Base-by-base conservation (phyloP, 2,113 vertebrate species). In the Phainopepla nitens region DNA sequence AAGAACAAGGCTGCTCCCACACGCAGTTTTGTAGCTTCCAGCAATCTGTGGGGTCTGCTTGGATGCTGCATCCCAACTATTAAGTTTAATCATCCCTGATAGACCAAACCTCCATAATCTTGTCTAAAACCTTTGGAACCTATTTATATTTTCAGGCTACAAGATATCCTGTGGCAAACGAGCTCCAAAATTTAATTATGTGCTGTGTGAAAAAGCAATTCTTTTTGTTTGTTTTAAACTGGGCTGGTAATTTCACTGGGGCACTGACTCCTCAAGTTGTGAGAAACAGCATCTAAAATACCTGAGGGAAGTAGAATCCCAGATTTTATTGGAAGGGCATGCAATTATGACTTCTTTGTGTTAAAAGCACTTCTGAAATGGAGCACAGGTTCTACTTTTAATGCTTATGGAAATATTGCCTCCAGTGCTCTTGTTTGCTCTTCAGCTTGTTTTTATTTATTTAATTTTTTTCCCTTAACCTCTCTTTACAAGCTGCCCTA, bases 81-180 rank as follows among this genome's bases (percentile, higher is more conserved):
- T 92, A 87, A n/a, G 21, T 81, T 58, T 83, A 89, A 93, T 90
- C 21, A 1, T 69, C 76, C 50, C 33, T 70, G 91, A 87, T 81
- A 92, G 86, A 81, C 60, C 86, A 78, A 95, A 87, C 60, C 82
- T 92, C 80, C 56, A 28, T 92, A 83, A 96, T 94, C 83, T 93
- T 49, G 71, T 87, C 91, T 83, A 66, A 95, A 95, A 65, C 91
- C 93, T 83, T 95, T 92, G 87, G 89, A 93, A 93, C 89, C 69
- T 90, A 35, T 83, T 97, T 89, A 44, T 83, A 44, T 79, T 81
- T 90, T 93, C 86, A 78, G 86, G 75, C 91, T 81, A 70, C 82
- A 83, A 56, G 62, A 70, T 82, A 81, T 87, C 89, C 94, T 95
- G 94, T 95, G 94, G 91, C 91, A 93, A 92, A 94, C 2, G 13